Evolutionary conservation across 23 tunicate genomes (phyloP), one percentile per base, ranked within the genome.

Genomic region (Halocynthia roretzi): DNA sequence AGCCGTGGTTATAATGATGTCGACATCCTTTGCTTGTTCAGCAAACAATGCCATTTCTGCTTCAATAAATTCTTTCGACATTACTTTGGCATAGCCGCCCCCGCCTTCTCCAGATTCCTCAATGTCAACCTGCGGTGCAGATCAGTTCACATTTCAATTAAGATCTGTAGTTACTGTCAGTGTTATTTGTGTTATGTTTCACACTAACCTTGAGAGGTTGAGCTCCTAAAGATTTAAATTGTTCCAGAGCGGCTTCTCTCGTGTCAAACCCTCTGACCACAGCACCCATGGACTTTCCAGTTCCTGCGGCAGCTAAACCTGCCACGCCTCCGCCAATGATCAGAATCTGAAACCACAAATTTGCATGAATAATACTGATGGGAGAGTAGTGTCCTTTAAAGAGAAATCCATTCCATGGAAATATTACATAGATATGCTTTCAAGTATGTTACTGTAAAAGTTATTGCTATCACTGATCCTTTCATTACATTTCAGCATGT

Each of bases 261-360:
- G 86, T 87, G 73, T 94, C 98, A 60, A 94, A 94, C 57, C 98
- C 98, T 23, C 98, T 77, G 22, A 94, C 98, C 67, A 84, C 84
- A 7, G 98, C 98, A 44, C 98, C 98, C 98, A 94, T 94, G 0
- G 87, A 81, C 69, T 94, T 94, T 17, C 86, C 98, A 10, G 98
- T 85, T 52, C 98, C 98, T 21, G 98, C 98, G 40, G 98, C 88
- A 44, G 98, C 94, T 17, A 94, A 71, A 31, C 98, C 98, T 6
- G 98, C 98, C 49, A 94, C 98, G 50, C 98, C 98, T n/a, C 98
- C 98, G 5, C 98, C 98, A 52, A 84, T 87, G 48, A 94, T 81
- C 71, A 94, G 80, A 18, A 94, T 71, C 97, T 91, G 50, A 51
- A 66, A 78, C 9, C 11, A 53, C 1, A 31, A 31, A 31, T 31